Evolutionary conservation across 2,888 invertebrate species (phyloP).

Genomic region (Aphodius granarius): DNA sequence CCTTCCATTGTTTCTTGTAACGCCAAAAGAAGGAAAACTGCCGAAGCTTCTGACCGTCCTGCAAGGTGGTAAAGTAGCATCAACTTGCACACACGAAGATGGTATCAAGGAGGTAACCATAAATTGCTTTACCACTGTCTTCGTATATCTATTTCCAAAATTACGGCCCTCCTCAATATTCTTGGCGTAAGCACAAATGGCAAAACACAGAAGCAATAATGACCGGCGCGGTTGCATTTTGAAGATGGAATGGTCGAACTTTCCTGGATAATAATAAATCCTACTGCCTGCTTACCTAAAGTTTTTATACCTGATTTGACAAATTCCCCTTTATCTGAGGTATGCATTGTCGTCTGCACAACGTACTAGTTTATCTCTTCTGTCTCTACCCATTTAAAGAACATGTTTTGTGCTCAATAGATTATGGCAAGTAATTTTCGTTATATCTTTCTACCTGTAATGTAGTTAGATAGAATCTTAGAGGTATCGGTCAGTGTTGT

Average conservation of each 20-base stretch:
- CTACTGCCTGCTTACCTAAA: slow-evolving; percentile 3
- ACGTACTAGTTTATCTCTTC: slow-evolving; percentile 25
- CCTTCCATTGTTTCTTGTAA: neutral
- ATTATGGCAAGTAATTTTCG: neutral
- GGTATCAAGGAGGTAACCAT: slow-evolving; percentile 47
- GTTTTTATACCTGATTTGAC: slow-evolving; percentile 8
- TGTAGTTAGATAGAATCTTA: too few relatives aligned
- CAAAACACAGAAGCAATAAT: neutral
- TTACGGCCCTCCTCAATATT: neutral
- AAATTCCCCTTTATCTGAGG: slow-evolving; percentile 24
- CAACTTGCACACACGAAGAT: slow-evolving; percentile 52
- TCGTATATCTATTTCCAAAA: slow-evolving; percentile 40
- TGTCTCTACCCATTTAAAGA: neutral
- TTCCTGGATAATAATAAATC: neutral
- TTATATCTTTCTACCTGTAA: too few relatives aligned
- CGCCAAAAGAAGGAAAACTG: slow-evolving; percentile 40
- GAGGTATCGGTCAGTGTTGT: too few relatives aligned
- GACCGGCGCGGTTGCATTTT: slow-evolving; percentile 16
- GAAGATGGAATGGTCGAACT: neutral
- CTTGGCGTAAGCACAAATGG: neutral
- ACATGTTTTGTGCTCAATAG: neutral
- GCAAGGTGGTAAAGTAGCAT: slow-evolving; percentile 49
- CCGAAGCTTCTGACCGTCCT: slow-evolving; percentile 46
- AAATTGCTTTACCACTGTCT: slow-evolving; percentile 41
- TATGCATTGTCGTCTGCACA: slow-evolving; percentile 25